Conservation (phyloP, 2,797 vertebrate species). For the Hippoglossus hippoglossus region DNA sequence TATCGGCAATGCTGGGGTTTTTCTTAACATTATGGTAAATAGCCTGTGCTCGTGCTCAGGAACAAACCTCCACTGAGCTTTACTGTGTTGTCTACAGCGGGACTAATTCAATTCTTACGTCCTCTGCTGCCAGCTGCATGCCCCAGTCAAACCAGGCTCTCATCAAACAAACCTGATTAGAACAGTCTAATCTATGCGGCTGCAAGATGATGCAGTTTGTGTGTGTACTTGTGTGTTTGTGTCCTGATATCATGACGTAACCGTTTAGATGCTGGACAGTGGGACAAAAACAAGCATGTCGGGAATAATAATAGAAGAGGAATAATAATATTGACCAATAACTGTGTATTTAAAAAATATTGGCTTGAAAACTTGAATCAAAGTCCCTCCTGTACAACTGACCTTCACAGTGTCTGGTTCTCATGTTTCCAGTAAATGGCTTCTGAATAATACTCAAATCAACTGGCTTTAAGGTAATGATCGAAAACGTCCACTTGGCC, state of each 20-base stretch:
- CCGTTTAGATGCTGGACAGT: slow-evolving; percentile 60
- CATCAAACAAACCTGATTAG: slow-evolving; percentile 81
- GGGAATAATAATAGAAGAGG: slow-evolving; percentile 51
- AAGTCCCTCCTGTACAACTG: neutral
- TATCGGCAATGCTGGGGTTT: neutral
- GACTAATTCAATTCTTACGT: slow-evolving; percentile 70
- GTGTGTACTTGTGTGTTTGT: slow-evolving; percentile 28
- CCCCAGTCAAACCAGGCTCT: slow-evolving; percentile 67
- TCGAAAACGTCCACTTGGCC: slow-evolving; percentile 37
- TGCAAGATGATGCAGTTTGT: slow-evolving; percentile 60
- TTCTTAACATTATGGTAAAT: slow-evolving; percentile 22
- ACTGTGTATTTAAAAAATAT: neutral
- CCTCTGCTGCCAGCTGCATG: slow-evolving; percentile 67
- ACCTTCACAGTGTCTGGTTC: slow-evolving; percentile 18
- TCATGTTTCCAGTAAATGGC: neutral
- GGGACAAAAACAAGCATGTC: neutral
- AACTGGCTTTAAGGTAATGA: slow-evolving; percentile 22
- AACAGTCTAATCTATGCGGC: slow-evolving; percentile 69
- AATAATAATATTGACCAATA: too few species aligned
- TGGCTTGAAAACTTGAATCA: slow-evolving; percentile 1
- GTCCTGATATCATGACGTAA: slow-evolving; percentile 51
- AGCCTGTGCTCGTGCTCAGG: slow-evolving; percentile 12
- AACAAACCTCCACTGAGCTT: slow-evolving; percentile 43
- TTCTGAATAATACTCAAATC: slow-evolving; percentile 20
- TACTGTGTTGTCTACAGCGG: slow-evolving; percentile 47